Conservation (phyloP, 2,113 vertebrate species). For the Lepus timidus region DNA sequence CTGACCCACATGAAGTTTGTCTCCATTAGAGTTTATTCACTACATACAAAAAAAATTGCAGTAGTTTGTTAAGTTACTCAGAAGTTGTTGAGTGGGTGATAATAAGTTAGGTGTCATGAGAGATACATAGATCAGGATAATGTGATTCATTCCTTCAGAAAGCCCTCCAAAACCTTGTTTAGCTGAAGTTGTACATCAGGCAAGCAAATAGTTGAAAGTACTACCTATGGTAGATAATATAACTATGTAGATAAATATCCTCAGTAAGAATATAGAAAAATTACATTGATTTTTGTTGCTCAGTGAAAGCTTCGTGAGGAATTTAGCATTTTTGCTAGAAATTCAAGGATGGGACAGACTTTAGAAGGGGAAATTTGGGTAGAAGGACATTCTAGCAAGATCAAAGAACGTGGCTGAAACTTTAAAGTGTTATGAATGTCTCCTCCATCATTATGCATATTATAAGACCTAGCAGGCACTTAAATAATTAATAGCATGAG, state of each 20-base stretch:
- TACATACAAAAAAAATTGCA: neutral
- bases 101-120: neutral
- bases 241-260: neutral
- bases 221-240: neutral
- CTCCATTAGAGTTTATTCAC: neutral
- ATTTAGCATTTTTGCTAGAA: neutral
- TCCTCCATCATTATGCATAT: neutral
- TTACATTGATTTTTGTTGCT: neutral
- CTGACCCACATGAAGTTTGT: neutral
- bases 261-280: neutral
- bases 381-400: slow-evolving; percentile 1
- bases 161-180: neutral
- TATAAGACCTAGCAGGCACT: neutral
- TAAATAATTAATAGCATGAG: neutral
- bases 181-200: neutral
- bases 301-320: neutral
- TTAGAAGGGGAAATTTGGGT: neutral
- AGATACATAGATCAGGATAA: neutral
- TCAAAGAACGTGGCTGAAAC: neutral
- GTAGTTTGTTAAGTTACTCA: neutral
- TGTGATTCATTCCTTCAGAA: neutral
- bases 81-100: neutral
- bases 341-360: neutral
- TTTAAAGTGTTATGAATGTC: neutral
- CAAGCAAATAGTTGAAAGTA: neutral